These are phyloP conservation scores for Clinocottus analis DNA, from an alignment of 2,113 vertebrate genomes.

Conservation along the genomic window DNA sequence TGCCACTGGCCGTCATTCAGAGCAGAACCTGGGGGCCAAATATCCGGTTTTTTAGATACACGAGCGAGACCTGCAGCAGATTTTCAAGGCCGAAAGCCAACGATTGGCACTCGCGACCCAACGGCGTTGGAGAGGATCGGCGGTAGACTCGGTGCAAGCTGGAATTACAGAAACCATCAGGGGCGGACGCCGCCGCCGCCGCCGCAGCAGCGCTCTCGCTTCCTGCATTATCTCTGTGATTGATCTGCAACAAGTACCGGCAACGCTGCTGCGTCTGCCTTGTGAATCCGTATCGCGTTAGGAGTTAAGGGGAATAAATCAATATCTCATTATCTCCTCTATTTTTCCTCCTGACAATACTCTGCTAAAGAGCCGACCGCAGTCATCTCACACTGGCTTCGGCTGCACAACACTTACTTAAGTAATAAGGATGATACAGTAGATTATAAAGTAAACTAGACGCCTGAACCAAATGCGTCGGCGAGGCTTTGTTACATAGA, in stretches of 20 bases:
- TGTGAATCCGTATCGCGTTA: slow-evolving; percentile 25
- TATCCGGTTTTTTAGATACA: slow-evolving; percentile 1
- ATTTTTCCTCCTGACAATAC: slow-evolving; percentile 37
- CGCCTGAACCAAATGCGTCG: background rate
- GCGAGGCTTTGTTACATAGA: background rate
- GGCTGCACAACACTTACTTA: slow-evolving; percentile 5
- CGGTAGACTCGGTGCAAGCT: background rate
- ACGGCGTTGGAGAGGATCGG: background rate
- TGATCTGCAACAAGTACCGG: slow-evolving; percentile 85
- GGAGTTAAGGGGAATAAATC: slow-evolving; percentile 36
- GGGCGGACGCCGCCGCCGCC: background rate
- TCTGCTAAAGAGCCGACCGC: slow-evolving; percentile 22
- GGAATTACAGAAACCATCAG: background rate
- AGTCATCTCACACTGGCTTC: background rate
- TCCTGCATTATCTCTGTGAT: slow-evolving; percentile 12
- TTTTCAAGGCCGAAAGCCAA: background rate
- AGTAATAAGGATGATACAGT: background rate
- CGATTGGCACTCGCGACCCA: background rate
- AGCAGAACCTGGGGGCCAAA: slow-evolving; percentile 79
- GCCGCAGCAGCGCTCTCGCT: background rate
- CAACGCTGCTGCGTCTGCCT: background rate
- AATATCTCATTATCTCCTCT: slow-evolving; percentile 54
- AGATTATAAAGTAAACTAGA: background rate
- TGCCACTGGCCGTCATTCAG: slow-evolving; percentile 96
- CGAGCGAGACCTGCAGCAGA: slow-evolving; percentile 7